Evolutionary conservation across 2,888 invertebrate species (phyloP).

Genomic region (Brachylomia viminalis): DNA sequence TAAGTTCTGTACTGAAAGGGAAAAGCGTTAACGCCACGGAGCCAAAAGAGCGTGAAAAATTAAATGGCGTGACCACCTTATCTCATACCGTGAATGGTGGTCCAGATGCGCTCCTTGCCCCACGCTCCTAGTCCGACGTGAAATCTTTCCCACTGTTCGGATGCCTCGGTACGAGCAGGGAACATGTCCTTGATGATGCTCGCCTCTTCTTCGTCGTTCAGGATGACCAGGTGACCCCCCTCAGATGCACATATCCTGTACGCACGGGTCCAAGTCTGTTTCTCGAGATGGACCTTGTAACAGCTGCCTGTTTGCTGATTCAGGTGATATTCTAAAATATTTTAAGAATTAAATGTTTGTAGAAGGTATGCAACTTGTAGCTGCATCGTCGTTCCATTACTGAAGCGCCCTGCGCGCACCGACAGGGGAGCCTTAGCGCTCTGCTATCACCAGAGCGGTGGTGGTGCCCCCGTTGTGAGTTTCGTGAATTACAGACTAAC

Average conservation of each 20-base stretch:
- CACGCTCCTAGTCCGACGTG: constrained; percentile 24
- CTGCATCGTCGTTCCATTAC: no score
- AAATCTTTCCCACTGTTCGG: constrained; percentile 19
- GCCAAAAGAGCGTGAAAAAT: not conserved
- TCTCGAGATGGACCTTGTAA: constrained; percentile 34
- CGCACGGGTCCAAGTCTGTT: constrained; percentile 22
- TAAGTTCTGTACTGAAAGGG: not conserved
- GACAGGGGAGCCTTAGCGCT: no score
- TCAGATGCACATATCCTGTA: constrained; percentile 40
- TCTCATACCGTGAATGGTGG: constrained; percentile 15
- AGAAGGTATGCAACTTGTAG: no score
- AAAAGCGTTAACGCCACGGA: not conserved
- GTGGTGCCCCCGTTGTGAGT: no score
- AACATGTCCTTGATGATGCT: constrained; percentile 29
- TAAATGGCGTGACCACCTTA: not conserved
- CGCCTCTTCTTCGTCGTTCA: constrained; percentile 35
- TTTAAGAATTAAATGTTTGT: not conserved
- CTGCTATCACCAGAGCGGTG: no score
- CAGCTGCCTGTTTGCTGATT: constrained; percentile 50
- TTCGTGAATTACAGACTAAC: no score
- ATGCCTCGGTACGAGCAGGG: not conserved
- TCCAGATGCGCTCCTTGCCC: constrained; percentile 31
- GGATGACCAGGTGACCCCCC: constrained; percentile 41
- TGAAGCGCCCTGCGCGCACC: no score
- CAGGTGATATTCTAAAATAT: constrained; percentile 37